Base-by-base conservation (phyloP, 2,113 vertebrate genomes). In the Planiliza haematocheilus region DNA sequence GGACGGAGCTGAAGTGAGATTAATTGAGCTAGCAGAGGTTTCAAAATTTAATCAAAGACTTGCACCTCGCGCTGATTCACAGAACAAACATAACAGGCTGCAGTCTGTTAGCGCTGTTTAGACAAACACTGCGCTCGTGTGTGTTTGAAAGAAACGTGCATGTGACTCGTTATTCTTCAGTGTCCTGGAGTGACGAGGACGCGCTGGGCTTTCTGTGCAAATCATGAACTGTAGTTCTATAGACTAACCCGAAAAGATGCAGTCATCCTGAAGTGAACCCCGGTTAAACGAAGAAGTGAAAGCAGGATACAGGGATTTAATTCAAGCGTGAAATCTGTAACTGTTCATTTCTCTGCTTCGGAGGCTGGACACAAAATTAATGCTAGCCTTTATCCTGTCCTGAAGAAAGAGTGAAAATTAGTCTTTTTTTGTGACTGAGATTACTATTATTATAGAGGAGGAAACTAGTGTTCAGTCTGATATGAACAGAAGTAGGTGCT, bases 231-330 rank as follows among this genome's bases (percentile, higher is more conserved):
- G n/a, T n/a, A n/a, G n/a, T n/a, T n/a, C n/a, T n/a, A n/a, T n/a
- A n/a, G n/a, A n/a, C n/a, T n/a, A n/a, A n/a, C n/a, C n/a, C n/a
- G n/a, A n/a, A n/a, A n/a, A n/a, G n/a, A n/a, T n/a, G 24, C 24
- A 30, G 10, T 1, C n/a, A 36, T 21, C 42, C 57, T 70, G 36
- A 41, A 18, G 24, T 45, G 45, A 77, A 64, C 50, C 38, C 30
- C 5, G 11, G 62, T 24, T 18, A 58, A 30, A 20, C 38, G 2
- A 21, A 2, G 46, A 12, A 42, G 49, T 0, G 10, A 12, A 37
- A 13, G 13, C 55, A 20, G 14, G 48, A 7, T 69, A 7, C 12
- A 41, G 30, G 42, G 64, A 55, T 62, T 77, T 20, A 0, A 34
- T 24, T 24, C 12, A 7, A 49, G 7, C 7, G 7, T 34, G 18